A percentile compares a stretch with the other conserved stretches of the same genome.
Conservation (phyloP, 2,888 invertebrate genomes). For the Leucoptera coffeella region DNA sequence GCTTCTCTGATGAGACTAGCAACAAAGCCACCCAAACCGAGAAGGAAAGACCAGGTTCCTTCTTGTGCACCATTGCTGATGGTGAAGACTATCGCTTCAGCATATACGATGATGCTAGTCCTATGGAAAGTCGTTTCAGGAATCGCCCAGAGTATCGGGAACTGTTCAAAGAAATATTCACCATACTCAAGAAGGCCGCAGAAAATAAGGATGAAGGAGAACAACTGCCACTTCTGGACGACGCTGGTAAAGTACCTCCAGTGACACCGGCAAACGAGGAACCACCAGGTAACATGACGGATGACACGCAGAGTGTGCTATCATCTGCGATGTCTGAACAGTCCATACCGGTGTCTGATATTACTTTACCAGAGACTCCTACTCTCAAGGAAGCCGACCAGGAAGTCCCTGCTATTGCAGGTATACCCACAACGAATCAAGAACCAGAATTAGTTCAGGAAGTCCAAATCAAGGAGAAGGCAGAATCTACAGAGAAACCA, state of each 20-base stretch:
- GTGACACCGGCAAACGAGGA: constrained; percentile 64
- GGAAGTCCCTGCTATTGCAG: neutral
- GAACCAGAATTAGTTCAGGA: constrained; percentile 4
- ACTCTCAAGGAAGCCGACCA: constrained; percentile 47
- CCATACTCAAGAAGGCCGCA: constrained; percentile 75
- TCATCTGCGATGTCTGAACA: constrained; percentile 71
- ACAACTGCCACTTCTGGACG: constrained; percentile 65
- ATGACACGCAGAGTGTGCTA: constrained; percentile 68
- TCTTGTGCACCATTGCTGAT: constrained; percentile 78
- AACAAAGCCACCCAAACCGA: constrained; percentile 82
- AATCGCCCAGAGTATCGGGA: constrained; percentile 77
- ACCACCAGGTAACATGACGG: constrained; percentile 57
- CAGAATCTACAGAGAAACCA: constrained; percentile 16
- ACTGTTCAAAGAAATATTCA: constrained; percentile 78
- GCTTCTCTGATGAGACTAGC: constrained; percentile 78
- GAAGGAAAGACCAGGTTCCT: constrained; percentile 67
- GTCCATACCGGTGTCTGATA: constrained; percentile 63
- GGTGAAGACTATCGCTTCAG: constrained; percentile 82
- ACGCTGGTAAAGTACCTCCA: constrained; percentile 59
- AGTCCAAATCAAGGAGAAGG: constrained; percentile 11
- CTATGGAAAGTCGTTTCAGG: constrained; percentile 75
- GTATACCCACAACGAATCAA: constrained; percentile 11
- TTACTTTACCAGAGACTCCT: constrained; percentile 47
- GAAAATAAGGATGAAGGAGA: constrained; percentile 78
- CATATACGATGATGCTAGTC: constrained; percentile 69